Base-by-base conservation (phyloP, 2,797 vertebrate species). In the Rhodeus uyekii region DNA sequence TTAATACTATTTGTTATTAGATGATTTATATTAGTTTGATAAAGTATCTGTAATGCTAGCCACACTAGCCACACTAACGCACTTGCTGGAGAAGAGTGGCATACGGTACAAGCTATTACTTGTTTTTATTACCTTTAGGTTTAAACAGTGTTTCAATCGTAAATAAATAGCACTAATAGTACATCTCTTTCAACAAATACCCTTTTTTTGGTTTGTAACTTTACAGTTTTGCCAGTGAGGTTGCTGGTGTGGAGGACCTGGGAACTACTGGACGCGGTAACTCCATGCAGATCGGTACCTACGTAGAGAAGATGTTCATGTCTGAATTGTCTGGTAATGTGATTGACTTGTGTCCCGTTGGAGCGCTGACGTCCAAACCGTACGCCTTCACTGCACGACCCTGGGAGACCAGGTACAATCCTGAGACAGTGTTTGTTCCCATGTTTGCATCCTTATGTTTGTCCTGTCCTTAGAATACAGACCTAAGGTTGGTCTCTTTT, bases 291-390 rank as follows among this genome's bases (percentile, higher is more conserved):
- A 97, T 99, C 75, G 98, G 98, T 55, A 99, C 97, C 4, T 99
- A 99, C 0, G 94, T 99, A 83, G 98, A 99, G 91, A 99, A 99
- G 92, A 99, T 99, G 98, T 99, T 99, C 90, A 97, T 98, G 97
- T 99, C 98, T 0, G 98, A 99, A 89, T 86, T 99, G 79, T 99
- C 98, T 2, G 98, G 97, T 12, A 99, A 99, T 65, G 86, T 99
- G 16, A 99, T 99, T 77, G 98, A 99, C 22, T 93, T 99, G 84
- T 99, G 98, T 86, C 98, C 98, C 10, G 98, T 99, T 1, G 98
- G 98, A 76, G 98, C 98, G 1, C 95, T 99, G 83, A 99, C 98
- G 1, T 99, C 98, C 69, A 99, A 99, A 88, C 98, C 98, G 0
- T 99, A 99, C 44, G 98, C 98, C 29, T 99, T 99, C 90, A 99